Evolutionary conservation across 2,113 vertebrate species (phyloP), one percentile per base, ranked within the genome.

Genomic region (Caranx melampygus): DNA sequence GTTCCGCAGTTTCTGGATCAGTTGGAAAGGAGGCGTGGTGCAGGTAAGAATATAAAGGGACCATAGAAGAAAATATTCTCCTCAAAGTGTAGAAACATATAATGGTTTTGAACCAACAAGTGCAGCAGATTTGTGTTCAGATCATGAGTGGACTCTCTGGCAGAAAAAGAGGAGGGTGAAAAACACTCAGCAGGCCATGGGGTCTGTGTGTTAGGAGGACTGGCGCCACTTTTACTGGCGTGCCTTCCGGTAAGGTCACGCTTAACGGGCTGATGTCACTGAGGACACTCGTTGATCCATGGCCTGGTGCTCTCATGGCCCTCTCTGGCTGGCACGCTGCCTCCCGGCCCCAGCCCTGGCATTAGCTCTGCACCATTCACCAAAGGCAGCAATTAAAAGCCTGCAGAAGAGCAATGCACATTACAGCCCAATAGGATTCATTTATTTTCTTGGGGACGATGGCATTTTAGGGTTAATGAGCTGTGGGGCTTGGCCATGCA

Each of bases 1-100:
- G 79, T 99, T 98, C 91, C 95, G 96, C 77, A 96, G 92, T 75
- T 98, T 98, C 90, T 99, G 97, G 97, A 95, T 99, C 92, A 96
- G 95, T 88, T 98, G 97, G 97, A 96, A 87, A 67, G 93, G 91
- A 44, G 95, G 96, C 1, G 42, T 95, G 49, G 91, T 98, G 42
- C 96, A 98, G 96, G 97, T 95, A 69, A 74, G 78, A 62, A 35
- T 15, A 68, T 10, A 8, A 26, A 58, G 13, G 10, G 21, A 44
- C 3, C 26, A 9, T 21, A 5, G n/a, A 72, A 31, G 14, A 34
- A 26, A 52, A 55, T 15, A 11, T 45, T 35, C 12, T 54, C 54
- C 16, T 1, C 7, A 33, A 40, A 35, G 33, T 45, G 3, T 47
- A 18, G 31, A 20, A 1, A 2, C 20, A 26, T 34, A 3, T 31